Percentiles rank a stretch among this genome's conserved stretches.
phyloP scores from a whole-genome alignment of 2,888 invertebrate species.

The Yponomeuta cagnagella region DNA sequence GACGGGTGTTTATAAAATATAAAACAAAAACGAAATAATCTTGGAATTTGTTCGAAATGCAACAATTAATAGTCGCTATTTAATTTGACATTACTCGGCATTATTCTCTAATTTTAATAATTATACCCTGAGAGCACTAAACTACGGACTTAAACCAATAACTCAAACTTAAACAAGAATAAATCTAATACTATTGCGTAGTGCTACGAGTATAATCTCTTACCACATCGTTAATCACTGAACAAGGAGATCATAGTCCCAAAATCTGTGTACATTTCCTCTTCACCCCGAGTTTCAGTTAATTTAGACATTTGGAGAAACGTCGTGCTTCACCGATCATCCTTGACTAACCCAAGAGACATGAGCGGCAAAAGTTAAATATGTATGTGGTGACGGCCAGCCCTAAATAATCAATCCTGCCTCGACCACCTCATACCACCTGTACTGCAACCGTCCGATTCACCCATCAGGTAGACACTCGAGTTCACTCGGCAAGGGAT shows the following conservation, averaged over 20 bases:
- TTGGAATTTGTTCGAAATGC: background rate
- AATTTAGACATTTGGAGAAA: no score
- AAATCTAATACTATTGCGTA: background rate
- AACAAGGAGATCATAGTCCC: background rate
- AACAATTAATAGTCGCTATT: background rate
- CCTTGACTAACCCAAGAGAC: no score
- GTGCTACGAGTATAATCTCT: background rate
- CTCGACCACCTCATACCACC: background rate
- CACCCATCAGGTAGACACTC: background rate
- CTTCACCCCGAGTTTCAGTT: no score
- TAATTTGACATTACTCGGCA: background rate
- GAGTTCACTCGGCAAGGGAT: constrained; percentile 11
- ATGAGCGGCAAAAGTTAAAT: no score
- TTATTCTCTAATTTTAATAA: background rate
- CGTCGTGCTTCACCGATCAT: no score
- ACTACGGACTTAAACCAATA: background rate
- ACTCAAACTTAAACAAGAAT: background rate
- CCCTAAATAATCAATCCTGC: background rate
- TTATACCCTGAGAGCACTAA: background rate
- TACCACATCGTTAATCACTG: background rate
- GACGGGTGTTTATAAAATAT: constrained; percentile 63
- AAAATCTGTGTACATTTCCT: no score
- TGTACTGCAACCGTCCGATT: background rate
- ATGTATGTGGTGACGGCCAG: no score
- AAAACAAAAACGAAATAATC: constrained; percentile 25